Conservation (phyloP, 2,113 vertebrate species). For the Dipodomys ordii region DNA sequence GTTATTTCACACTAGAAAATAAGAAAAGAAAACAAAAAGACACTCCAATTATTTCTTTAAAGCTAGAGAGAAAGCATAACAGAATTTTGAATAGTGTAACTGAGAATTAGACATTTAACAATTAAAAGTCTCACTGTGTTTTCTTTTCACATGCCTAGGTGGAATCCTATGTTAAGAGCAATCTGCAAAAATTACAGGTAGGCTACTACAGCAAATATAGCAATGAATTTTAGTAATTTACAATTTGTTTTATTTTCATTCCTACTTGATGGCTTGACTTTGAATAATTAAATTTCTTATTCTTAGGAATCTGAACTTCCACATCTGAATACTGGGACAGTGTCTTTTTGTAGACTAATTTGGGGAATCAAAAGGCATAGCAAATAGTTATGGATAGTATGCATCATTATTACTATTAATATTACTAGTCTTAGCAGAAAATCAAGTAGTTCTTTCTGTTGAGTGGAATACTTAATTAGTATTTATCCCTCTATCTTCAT, state of each 20-base stretch:
- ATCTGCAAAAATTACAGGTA: not conserved
- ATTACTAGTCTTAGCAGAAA: not conserved
- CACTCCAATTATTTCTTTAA: conserved; percentile 7
- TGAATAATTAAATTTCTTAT: conserved; percentile 39
- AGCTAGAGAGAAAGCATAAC: not conserved
- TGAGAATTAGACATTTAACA: not conserved
- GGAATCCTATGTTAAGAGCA: not conserved
- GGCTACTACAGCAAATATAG: not conserved
- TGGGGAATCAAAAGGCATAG: not conserved
- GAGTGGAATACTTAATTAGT: not conserved
- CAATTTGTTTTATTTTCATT: not conserved
- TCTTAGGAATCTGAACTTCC: conserved; percentile 10
- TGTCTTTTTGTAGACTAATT: not conserved
- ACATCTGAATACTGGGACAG: not conserved
- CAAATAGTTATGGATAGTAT: not conserved
- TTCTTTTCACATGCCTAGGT: not conserved
- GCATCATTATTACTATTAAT: not conserved
- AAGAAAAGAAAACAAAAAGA: not conserved
- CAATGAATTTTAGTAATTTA: not conserved
- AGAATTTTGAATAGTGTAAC: not conserved
- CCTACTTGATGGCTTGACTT: not conserved
- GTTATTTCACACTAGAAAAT: conserved; percentile 42
- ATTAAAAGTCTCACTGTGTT: not conserved
- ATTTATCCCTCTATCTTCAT: not conserved
- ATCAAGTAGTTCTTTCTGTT: conserved; percentile 14